These are phyloP conservation scores for Protonibea diacanthus DNA, from an alignment of 2,797 vertebrate species.

Conservation along the genomic window DNA sequence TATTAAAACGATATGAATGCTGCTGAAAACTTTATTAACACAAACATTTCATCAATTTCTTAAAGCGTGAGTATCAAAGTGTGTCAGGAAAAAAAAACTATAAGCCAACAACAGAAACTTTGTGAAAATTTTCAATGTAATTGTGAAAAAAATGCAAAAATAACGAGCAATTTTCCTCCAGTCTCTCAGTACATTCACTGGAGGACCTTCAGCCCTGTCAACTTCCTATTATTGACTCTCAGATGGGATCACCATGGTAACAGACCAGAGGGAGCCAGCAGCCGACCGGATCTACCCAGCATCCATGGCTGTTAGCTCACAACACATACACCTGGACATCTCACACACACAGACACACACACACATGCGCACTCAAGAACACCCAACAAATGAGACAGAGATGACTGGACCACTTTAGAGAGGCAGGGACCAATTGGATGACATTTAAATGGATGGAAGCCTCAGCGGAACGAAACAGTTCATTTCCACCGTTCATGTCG, in stretches of 20 bases:
- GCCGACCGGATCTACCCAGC: slow-evolving; percentile 39
- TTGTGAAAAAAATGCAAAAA: slow-evolving; percentile 7
- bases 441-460: slow-evolving; percentile 68
- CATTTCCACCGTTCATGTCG: slow-evolving; percentile 50
- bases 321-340: slow-evolving; percentile 39
- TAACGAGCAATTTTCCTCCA: slow-evolving; percentile 21
- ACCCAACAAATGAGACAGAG: slow-evolving; percentile 37
- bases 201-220: slow-evolving; percentile 54
- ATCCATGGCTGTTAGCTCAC: slow-evolving; percentile 38
- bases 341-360: slow-evolving; percentile 28
- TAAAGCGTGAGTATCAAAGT: neutral
- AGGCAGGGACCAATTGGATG: slow-evolving; percentile 51
- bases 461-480: slow-evolving; percentile 55
- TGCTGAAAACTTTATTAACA: neutral
- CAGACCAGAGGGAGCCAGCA: slow-evolving; percentile 63
- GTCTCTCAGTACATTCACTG: slow-evolving; percentile 25
- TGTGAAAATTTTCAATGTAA: neutral
- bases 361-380: slow-evolving; percentile 25
- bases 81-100: neutral
- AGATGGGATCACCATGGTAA: slow-evolving; percentile 76
- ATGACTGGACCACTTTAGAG: slow-evolving; percentile 32
- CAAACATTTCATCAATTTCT: neutral
- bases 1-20: neutral
- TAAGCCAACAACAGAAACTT: neutral
- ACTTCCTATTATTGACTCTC: slow-evolving; percentile 67